Percentiles rank a stretch among this genome's conserved stretches.
These are phyloP conservation scores for Lacerta viridis DNA, from an alignment of 2,797 vertebrate genomes.

Conservation along the genomic window DNA sequence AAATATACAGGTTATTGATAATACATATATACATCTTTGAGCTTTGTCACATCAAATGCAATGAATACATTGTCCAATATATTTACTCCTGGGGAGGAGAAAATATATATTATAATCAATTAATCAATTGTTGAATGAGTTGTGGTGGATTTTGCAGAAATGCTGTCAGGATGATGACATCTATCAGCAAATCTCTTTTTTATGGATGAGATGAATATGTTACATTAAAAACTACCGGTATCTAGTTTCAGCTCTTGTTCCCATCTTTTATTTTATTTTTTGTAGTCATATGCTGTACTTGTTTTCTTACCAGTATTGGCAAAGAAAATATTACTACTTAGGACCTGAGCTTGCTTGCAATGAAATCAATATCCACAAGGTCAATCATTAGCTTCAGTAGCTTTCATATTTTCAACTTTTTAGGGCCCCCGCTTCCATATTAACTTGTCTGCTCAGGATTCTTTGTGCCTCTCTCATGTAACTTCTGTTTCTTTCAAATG, in stretches of 20 bases:
- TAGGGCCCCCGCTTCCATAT: neutral
- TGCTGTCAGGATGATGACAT: slow-evolving; percentile 34
- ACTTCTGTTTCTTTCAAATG: neutral
- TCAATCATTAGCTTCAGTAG: neutral
- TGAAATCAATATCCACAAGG: neutral
- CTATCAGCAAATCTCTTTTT: slow-evolving; percentile 49
- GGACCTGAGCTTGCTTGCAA: neutral
- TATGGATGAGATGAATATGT: slow-evolving; percentile 32
- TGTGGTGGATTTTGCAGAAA: slow-evolving; percentile 50
- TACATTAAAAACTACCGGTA: slow-evolving; percentile 39
- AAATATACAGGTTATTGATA: slow-evolving; percentile 55
- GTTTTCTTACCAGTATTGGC: neutral
- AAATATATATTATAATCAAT: slow-evolving; percentile 46
- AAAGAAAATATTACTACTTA: neutral
- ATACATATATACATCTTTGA: slow-evolving; percentile 56
- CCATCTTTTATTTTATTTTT: neutral
- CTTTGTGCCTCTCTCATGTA: neutral
- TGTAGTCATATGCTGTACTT: neutral
- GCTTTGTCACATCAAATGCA: slow-evolving; percentile 55
- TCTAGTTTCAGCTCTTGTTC: neutral
- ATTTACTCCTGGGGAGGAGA: slow-evolving; percentile 42
- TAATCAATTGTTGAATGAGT: slow-evolving; percentile 50
- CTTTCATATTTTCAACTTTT: neutral
- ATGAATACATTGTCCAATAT: slow-evolving; percentile 57
- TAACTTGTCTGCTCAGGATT: neutral